Evolutionary conservation across 2,113 vertebrate species (phyloP), one percentile per base, ranked within the genome.

Genomic region (Cryptomyrus ogoouensis): DNA sequence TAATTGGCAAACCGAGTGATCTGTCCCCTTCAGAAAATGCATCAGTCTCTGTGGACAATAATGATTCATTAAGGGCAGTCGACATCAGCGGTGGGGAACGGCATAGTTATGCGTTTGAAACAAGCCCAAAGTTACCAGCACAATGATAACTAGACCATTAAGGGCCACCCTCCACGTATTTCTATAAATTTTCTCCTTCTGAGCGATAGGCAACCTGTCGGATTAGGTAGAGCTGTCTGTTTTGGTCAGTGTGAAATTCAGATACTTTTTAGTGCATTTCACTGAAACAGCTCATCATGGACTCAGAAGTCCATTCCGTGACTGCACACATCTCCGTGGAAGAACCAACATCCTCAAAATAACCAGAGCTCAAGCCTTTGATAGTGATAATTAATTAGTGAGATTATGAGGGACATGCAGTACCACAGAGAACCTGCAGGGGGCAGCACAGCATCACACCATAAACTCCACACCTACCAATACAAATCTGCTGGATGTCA

Each of bases 401-500:
- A 56, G 31, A 44, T 27, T 39, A 70, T 35, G 70, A 39, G 39
- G 31, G 13, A 39, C 17, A 19, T 35, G 74, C 35, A 80, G 15
- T 42, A 80, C 74, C 74, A 42, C 74, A 80, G 17, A 42, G 74
- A 42, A 89, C 47, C 89, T 84, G 74, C 35, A 70, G 19, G 49
- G 62, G 39, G 50, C 27, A 50, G 44, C 42, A 46, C 42, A 39
- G 15, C 35, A 42, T 19, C 31, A 80, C 39, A 31, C 27, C 47
- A 35, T 56, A 44, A n/a, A 10, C 66, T 44, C 70, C 52, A 24
- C 66, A 95, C 98, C 98, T 93, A 99, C 98, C 98, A 90, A 99
- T 98, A 0, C 98, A 99, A 91, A 98, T 96, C 95, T 99, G 98
- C 94, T 98, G 96, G 12, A 97, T 95, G 0, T 98, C 96, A 49